phyloP scores from a whole-genome alignment of 2,888 invertebrate genomes.

The Eilema depressum region DNA sequence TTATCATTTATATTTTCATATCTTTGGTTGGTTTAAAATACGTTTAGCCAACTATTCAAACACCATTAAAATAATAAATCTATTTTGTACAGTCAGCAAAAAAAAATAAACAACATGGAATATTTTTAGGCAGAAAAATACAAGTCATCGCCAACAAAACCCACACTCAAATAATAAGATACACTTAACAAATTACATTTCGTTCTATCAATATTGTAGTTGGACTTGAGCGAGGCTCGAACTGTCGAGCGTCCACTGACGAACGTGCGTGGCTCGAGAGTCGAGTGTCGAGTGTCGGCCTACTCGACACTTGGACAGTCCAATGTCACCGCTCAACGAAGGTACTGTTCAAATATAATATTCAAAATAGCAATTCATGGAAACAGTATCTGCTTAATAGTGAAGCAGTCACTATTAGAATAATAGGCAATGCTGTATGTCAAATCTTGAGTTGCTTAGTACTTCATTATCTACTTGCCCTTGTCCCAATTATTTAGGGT shows the following conservation, averaged over 20 bases:
- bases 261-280: not conserved
- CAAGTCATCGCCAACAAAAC: not conserved
- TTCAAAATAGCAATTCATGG: not conserved
- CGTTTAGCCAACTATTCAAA: not conserved
- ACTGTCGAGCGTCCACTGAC: not conserved
- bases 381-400: not conserved
- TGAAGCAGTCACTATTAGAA: not conserved
- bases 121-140: not conserved
- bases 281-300: slow-evolving; percentile 12
- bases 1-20: no score
- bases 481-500: no score
- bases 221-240: slow-evolving; percentile 13
- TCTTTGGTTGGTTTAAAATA: no score
- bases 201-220: slow-evolving; percentile 24
- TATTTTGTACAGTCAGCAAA: not conserved
- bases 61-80: not conserved
- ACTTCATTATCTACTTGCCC: not conserved
- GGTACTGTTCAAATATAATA: slow-evolving; percentile 8
- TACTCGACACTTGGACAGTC: slow-evolving; percentile 17
- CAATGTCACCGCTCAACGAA: slow-evolving; percentile 13
- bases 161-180: slow-evolving; percentile 13
- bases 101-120: not conserved
- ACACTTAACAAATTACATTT: slow-evolving; percentile 16
- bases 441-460: not conserved
- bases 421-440: not conserved